Conservation (phyloP, 1,140 invertebrate genomes). For the Nylanderia fulva region DNA sequence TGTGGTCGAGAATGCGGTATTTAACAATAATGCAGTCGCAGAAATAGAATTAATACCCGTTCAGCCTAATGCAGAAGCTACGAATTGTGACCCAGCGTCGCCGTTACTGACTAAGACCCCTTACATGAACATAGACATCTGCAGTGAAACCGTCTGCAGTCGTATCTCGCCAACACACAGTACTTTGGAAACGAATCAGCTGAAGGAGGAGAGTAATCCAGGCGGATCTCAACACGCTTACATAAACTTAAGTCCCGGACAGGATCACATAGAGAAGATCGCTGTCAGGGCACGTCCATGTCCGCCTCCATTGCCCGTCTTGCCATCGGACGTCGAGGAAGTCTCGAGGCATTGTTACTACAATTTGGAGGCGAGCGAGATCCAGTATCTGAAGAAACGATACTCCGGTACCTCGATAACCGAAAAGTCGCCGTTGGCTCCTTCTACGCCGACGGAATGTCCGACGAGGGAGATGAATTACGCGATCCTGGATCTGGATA, state of each 20-base stretch:
- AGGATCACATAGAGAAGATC: conserved; percentile 73
- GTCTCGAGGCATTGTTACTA: conserved; percentile 87
- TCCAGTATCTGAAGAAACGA: conserved; percentile 84
- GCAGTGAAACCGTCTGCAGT: conserved; percentile 70
- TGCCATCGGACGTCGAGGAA: conserved; percentile 79
- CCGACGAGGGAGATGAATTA: conserved; percentile 90
- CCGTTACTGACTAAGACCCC: conserved; percentile 71
- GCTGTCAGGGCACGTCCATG: conserved; percentile 45
- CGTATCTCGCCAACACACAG: conserved; percentile 80
- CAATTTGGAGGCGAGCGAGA: conserved; percentile 88
- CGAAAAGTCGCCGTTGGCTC: conserved; percentile 84
- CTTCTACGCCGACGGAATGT: conserved; percentile 83
- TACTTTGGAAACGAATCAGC: conserved; percentile 63
- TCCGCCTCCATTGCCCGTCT: conserved; percentile 73
- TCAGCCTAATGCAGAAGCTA: conserved; percentile 63
- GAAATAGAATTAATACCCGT: conserved; percentile 70
- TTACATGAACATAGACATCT: conserved; percentile 83
- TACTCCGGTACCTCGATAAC: conserved; percentile 80
- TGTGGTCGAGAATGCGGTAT: conserved; percentile 79
- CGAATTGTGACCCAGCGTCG: conserved; percentile 54
- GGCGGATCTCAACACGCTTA: conserved; percentile 85
- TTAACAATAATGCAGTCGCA: conserved; percentile 75
- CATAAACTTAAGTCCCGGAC: conserved; percentile 88
- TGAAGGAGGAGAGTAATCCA: conserved; percentile 69
- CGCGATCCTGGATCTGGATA: conserved; percentile 91